Evolutionary conservation across 2,888 invertebrate species (phyloP).

Genomic region (Hirtodrosophila histrioides): DNA sequence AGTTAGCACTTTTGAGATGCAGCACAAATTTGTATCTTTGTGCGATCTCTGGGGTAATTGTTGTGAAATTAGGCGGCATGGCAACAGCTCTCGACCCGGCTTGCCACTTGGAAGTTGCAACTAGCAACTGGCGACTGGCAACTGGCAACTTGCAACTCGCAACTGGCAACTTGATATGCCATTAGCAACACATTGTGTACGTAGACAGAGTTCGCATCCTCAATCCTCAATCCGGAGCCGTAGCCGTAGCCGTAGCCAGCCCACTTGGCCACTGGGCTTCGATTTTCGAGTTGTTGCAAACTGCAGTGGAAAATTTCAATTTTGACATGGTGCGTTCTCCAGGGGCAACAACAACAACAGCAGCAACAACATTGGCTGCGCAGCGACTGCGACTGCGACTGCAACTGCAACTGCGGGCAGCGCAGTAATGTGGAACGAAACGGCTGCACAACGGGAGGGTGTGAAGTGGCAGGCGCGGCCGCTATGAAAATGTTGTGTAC

Average conservation of each 20-base stretch:
- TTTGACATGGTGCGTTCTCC: constrained; percentile 67
- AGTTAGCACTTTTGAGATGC: too few relatives aligned
- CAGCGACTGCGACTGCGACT: constrained; percentile 16
- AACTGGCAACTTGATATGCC: constrained; percentile 58
- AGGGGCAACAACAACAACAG: constrained; percentile 46
- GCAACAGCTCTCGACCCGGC: constrained; percentile 29
- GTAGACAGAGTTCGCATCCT: constrained; percentile 10
- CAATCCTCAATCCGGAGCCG: constrained; percentile 9
- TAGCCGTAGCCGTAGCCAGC: constrained; percentile 18
- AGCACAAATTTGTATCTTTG: constrained; percentile 12
- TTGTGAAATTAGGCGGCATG: constrained; percentile 52
- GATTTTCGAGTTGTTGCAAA: constrained; percentile 63
- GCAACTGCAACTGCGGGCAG: constrained; percentile 42
- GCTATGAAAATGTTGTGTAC: constrained; percentile 22
- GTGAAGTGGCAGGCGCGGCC: constrained; percentile 44
- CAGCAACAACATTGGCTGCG: background rate
- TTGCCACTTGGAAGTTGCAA: constrained; percentile 29
- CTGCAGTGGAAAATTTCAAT: constrained; percentile 77
- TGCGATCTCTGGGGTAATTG: constrained; percentile 39
- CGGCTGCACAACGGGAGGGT: constrained; percentile 57
- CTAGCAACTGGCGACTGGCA: constrained; percentile 9
- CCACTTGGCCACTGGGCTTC: constrained; percentile 63
- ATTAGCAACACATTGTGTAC: constrained; percentile 57
- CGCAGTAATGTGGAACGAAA: constrained; percentile 70
- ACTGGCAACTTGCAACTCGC: constrained; percentile 25